These are phyloP conservation scores for Malacoraja senta DNA, from an alignment of 2,797 vertebrate genomes.

Conservation along the genomic window DNA sequence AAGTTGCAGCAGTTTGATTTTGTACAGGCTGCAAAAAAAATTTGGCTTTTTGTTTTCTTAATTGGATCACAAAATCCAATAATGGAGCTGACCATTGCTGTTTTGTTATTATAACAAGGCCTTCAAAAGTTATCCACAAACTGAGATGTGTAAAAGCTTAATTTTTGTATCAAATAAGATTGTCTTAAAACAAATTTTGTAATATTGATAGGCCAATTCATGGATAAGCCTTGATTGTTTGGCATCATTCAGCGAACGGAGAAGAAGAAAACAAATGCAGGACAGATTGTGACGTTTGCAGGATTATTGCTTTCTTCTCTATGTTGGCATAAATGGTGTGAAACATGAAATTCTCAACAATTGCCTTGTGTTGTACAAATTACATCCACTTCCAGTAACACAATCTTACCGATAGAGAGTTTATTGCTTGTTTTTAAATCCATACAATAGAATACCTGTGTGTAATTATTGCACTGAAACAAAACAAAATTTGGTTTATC, in stretches of 20 bases:
- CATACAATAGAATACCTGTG: conserved; percentile 60
- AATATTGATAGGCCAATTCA: conserved; percentile 37
- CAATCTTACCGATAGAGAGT: conserved; percentile 40
- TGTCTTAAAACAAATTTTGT: conserved; percentile 51
- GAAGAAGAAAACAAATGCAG: conserved; percentile 1
- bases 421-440: conserved; percentile 58
- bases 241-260: neutral
- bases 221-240: neutral
- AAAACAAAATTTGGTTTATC: conserved; percentile 43
- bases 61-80: conserved; percentile 70
- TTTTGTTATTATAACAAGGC: conserved; percentile 76
- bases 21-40: conserved; percentile 77
- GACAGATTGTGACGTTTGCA: conserved; percentile 21
- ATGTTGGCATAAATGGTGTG: conserved; percentile 31
- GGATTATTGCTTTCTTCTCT: conserved; percentile 32
- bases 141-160: conserved; percentile 58
- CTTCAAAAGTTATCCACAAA: conserved; percentile 71
- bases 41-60: conserved; percentile 57
- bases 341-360: conserved; percentile 58
- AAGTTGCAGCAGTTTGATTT: conserved; percentile 81
- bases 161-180: conserved; percentile 56
- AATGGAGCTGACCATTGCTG: conserved; percentile 81
- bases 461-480: conserved; percentile 62
- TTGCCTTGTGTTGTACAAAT: conserved; percentile 64
- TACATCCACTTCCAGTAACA: conserved; percentile 44